These are phyloP conservation scores for Melanotaenia duboulayi DNA, from an alignment of 2,113 vertebrate species.

Conservation along the genomic window DNA sequence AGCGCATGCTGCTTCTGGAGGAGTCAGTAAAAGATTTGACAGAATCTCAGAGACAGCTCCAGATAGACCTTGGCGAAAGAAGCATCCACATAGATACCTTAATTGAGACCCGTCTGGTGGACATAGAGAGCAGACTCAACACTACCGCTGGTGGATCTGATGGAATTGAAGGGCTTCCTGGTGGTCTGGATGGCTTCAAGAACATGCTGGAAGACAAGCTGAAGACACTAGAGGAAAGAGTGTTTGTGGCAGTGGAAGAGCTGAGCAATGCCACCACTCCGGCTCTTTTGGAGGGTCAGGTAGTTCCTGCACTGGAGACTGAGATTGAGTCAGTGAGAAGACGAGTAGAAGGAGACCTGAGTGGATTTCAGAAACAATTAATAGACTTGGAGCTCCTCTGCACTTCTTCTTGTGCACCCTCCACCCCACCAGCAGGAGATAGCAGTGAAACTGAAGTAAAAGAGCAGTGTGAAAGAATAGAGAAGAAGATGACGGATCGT, in stretches of 20 bases:
- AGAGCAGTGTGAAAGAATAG: constrained; percentile 86
- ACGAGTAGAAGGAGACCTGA: constrained; percentile 81
- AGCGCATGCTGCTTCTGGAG: constrained; percentile 89
- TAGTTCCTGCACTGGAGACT: constrained; percentile 86
- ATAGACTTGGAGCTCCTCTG: constrained; percentile 89
- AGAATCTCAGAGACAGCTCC: constrained; percentile 86
- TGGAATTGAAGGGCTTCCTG: constrained; percentile 59
- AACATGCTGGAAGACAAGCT: constrained; percentile 89
- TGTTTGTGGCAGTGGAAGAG: constrained; percentile 87
- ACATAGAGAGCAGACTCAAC: constrained; percentile 88
- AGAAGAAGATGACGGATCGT: constrained; percentile 85
- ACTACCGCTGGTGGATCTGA: constrained; percentile 78
- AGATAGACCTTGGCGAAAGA: constrained; percentile 80
- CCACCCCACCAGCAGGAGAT: constrained; percentile 70
- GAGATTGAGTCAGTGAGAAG: constrained; percentile 86
- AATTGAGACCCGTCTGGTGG: constrained; percentile 85
- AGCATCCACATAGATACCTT: constrained; percentile 81
- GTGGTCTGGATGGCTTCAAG: constrained; percentile 86
- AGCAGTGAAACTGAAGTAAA: constrained; percentile 78
- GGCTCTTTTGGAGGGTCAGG: constrained; percentile 83
- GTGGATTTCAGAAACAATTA: constrained; percentile 88
- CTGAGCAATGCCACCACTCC: constrained; percentile 83
- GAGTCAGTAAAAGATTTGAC: constrained; percentile 88
- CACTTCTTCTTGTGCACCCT: constrained; percentile 84
- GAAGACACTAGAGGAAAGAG: constrained; percentile 90